Evolutionary conservation across 2,113 vertebrate species (phyloP).

Genomic region (Laterallus jamaicensis): DNA sequence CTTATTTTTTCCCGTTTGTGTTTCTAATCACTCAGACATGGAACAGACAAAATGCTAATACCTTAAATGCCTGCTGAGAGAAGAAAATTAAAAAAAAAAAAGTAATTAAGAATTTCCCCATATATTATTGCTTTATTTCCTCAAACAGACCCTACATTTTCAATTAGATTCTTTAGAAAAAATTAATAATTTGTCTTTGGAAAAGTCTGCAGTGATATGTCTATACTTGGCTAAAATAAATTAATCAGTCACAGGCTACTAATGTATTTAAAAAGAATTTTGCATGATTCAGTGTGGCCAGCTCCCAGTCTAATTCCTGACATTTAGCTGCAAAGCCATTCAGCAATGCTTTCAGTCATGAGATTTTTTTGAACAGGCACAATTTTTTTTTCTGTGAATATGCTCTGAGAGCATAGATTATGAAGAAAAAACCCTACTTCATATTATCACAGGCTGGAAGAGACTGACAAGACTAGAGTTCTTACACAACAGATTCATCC

Average conservation of each 20-base stretch:
- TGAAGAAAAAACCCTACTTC: not conserved
- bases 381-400: not conserved
- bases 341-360: not conserved
- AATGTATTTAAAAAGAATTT: not conserved
- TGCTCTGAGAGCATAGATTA: not conserved
- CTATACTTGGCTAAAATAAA: not conserved
- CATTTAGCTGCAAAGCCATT: not conserved
- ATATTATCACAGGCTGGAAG: not conserved
- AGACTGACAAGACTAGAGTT: not conserved
- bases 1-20: not conserved
- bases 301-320: not conserved
- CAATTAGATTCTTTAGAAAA: not conserved
- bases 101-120: not conserved
- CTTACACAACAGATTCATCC: not conserved
- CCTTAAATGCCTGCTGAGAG: not conserved
- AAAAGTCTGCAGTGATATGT: not conserved
- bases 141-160: not conserved
- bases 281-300: not conserved
- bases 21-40: not conserved
- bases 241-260: accelerated
- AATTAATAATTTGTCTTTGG: not conserved
- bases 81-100: not conserved
- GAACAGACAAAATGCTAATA: not conserved
- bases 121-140: not conserved
- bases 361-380: not conserved